These are phyloP conservation scores for Collichthys lucidus DNA, from an alignment of 2,113 vertebrate genomes.

Conservation along the genomic window DNA sequence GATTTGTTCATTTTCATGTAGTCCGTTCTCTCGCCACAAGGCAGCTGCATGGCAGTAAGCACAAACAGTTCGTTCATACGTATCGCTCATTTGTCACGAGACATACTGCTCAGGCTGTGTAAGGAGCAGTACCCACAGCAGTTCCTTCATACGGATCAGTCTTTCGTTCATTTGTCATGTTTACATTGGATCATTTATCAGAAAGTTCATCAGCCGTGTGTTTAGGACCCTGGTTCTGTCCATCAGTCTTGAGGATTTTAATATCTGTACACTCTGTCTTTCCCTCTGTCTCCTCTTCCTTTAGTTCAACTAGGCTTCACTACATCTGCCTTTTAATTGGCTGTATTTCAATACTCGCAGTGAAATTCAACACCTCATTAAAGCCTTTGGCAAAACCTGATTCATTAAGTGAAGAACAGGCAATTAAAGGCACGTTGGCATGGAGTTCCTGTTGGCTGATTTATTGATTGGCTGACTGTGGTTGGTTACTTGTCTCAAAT, in stretches of 20 bases:
- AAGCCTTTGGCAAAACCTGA: slow-evolving; percentile 60
- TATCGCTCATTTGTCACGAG: too few relatives aligned
- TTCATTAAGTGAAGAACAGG: slow-evolving; percentile 70
- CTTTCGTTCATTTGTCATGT: too few relatives aligned
- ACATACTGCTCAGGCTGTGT: too few relatives aligned
- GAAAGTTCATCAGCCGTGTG: neutral
- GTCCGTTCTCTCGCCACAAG: too few relatives aligned
- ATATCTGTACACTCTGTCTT: slow-evolving; percentile 31
- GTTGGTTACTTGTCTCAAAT: slow-evolving; percentile 44
- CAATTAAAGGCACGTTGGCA: slow-evolving; percentile 74
- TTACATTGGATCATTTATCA: neutral
- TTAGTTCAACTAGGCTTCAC: slow-evolving; percentile 52
- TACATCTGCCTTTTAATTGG: slow-evolving; percentile 74
- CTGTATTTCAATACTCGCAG: slow-evolving; percentile 66
- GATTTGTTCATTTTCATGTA: too few relatives aligned
- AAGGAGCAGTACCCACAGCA: too few relatives aligned
- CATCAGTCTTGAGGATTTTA: slow-evolving; percentile 26
- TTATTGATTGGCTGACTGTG: slow-evolving; percentile 69
- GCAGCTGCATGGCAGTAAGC: too few relatives aligned
- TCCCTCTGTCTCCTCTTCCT: slow-evolving; percentile 26
- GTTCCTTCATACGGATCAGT: too few relatives aligned
- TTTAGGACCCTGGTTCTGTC: slow-evolving; percentile 37
- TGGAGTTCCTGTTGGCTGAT: slow-evolving; percentile 67
- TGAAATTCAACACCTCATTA: slow-evolving; percentile 78
- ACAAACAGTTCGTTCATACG: too few relatives aligned